Evolutionary conservation across 2,113 vertebrate species (phyloP).

Genomic region (Sialia sialis): DNA sequence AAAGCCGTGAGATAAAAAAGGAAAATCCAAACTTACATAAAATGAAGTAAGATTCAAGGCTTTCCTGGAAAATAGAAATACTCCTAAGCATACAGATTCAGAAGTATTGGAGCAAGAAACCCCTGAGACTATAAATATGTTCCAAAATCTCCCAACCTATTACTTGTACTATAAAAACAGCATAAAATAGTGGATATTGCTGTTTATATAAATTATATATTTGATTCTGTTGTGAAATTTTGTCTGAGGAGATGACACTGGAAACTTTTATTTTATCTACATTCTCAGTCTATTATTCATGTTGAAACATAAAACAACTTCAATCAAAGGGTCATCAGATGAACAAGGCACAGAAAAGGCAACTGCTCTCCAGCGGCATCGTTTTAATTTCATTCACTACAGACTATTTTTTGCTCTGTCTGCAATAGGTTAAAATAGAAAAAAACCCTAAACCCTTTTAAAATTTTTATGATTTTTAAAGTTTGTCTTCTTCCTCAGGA

Average conservation of each 20-base stretch:
- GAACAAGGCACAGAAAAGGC: background rate
- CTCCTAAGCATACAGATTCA: background rate
- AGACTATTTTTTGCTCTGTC: background rate
- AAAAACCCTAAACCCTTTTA: background rate
- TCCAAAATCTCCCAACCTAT: background rate
- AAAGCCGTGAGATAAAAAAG: background rate
- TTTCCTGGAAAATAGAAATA: background rate
- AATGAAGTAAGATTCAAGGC: background rate
- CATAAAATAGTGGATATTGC: background rate
- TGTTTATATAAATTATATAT: background rate
- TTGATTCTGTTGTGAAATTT: background rate
- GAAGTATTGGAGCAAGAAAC: background rate
- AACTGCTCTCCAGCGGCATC: background rate
- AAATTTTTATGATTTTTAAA: background rate
- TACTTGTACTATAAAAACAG: background rate
- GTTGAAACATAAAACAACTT: background rate
- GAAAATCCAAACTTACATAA: background rate
- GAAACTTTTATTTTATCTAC: background rate
- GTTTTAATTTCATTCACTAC: background rate
- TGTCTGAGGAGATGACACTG: background rate
- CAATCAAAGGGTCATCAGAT: background rate
- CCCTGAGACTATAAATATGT: background rate
- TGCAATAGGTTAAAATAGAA: background rate
- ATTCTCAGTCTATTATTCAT: background rate
- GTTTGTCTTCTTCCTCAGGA: background rate